Percentiles rank a stretch among this genome's conserved stretches.
Conservation (phyloP, 1,140 invertebrate genomes). For the Colletes gigas region DNA sequence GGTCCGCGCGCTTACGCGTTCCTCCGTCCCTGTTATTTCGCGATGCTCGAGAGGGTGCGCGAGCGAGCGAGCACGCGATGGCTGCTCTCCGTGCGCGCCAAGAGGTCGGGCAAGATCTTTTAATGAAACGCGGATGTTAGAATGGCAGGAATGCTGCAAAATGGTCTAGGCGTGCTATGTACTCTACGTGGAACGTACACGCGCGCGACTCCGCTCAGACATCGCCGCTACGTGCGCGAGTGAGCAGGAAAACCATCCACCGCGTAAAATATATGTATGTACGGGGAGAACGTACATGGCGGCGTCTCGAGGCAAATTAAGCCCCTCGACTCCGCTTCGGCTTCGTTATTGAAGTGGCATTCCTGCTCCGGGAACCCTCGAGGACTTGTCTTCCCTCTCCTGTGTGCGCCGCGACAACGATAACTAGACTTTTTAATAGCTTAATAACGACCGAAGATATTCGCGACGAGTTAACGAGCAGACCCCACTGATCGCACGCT, state of each 20-base stretch:
- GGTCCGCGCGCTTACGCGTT: constrained; percentile 19
- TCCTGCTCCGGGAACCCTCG: constrained; percentile 57
- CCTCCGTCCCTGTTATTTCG: constrained; percentile 6
- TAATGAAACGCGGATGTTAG: constrained; percentile 76
- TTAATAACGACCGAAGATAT: constrained; percentile 53
- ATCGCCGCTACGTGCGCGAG: not conserved
- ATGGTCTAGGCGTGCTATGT: constrained; percentile 69
- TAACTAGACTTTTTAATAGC: constrained; percentile 62
- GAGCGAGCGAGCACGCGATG: not conserved
- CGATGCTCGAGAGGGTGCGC: constrained; percentile 9
- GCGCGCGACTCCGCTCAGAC: constrained; percentile 15
- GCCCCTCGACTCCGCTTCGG: constrained; percentile 59
- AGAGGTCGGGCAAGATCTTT: constrained; percentile 63
- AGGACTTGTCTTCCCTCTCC: constrained; percentile 50
- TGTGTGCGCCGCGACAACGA: constrained; percentile 47
- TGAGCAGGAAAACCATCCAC: constrained; percentile 37
- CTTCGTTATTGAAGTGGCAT: constrained; percentile 67
- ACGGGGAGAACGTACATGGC: constrained; percentile 22
- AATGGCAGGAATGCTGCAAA: constrained; percentile 75
- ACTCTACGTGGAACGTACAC: constrained; percentile 30
- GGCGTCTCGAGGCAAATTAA: constrained; percentile 65
- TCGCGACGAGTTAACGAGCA: constrained; percentile 42
- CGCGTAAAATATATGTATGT: constrained; percentile 9
- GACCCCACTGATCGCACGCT: not conserved
- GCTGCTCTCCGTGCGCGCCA: not conserved